Evolutionary conservation across 2,888 invertebrate genomes (phyloP).

Genomic region (Spialia ferax): DNA sequence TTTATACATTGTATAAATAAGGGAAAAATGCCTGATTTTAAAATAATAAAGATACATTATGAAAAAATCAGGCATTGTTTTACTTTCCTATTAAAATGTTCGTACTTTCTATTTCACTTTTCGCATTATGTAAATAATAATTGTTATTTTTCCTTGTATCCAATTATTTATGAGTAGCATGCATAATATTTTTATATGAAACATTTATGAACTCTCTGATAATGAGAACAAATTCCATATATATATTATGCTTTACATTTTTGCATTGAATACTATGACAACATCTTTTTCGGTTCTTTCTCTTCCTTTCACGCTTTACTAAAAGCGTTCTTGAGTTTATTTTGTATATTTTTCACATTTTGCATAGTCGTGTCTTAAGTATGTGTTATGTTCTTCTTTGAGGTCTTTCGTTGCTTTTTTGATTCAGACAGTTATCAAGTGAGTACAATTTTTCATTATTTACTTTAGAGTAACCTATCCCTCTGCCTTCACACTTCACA

Average conservation of each 20-base stretch:
- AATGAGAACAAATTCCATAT: neutral
- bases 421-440: conserved; percentile 39
- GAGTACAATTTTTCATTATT: conserved; percentile 37
- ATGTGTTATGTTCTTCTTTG: conserved; percentile 41
- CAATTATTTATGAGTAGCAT: no score
- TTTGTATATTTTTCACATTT: conserved; percentile 13
- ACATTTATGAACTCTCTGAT: neutral
- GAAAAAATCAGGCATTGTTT: no score
- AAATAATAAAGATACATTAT: no score
- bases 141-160: no score
- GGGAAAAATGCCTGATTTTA: no score
- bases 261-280: neutral
- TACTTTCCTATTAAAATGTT: no score
- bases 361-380: conserved; percentile 36
- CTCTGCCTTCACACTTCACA: no score
- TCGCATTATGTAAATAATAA: no score
- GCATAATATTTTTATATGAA: neutral
- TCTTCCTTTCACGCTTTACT: neutral
- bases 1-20: no score
- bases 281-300: neutral
- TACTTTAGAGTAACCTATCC: neutral
- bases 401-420: conserved; percentile 43
- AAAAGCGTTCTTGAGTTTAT: conserved; percentile 18
- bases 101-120: no score
- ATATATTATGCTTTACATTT: neutral